Base-by-base conservation (phyloP, 2,113 vertebrate species). In the Nothoprocta perdicaria region DNA sequence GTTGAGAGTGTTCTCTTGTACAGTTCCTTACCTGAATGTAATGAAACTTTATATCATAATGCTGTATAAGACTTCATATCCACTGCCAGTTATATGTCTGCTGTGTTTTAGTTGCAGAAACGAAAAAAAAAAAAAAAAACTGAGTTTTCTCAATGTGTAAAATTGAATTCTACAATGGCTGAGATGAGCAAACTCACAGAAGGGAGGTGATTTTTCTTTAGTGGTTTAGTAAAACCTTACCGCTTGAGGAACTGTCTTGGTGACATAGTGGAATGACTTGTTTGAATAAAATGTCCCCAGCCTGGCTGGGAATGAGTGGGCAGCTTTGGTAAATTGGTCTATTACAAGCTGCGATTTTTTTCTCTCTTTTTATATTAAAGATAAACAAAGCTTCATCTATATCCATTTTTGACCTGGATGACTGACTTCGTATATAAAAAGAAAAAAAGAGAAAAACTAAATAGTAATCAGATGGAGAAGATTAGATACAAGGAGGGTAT, bases 291-390 rank as follows among this genome's bases (percentile, higher is more conserved):
- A 35, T 53, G 48, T 66, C 50, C 71, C 26, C 40, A 52, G 9
- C n/a, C 46, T 83, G 68, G 17, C 41, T 94, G 60, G 52, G 38
- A 88, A 88, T 72, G 79, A 50, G 24, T 2, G 1, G 18, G 31
- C 72, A 86, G 55, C 38, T 90, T 90, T 69, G 18, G 41, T 63
- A 89, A 95, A 80, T 5, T 84, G 14, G 13, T 87, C 67, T 87
- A 45, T 41, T 50, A 63, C 63, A 89, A 66, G 35, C 33, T 66
- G 31, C 24, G 31, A 62, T n/a, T 66, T 61, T 53, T 31, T 4
- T 2, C 12, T 2, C 13, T 61, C 41, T 58, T 80, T 79, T 79
- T 77, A 31, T 27, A 45, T 38, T 27, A 33, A 79, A 69, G 33
- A 11, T 21, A 80, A 61, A 58, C 14, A 69, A 74, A 90, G 48